Base-by-base conservation (phyloP, 1,140 invertebrate species). In the Gyrodactylus salaris region DNA sequence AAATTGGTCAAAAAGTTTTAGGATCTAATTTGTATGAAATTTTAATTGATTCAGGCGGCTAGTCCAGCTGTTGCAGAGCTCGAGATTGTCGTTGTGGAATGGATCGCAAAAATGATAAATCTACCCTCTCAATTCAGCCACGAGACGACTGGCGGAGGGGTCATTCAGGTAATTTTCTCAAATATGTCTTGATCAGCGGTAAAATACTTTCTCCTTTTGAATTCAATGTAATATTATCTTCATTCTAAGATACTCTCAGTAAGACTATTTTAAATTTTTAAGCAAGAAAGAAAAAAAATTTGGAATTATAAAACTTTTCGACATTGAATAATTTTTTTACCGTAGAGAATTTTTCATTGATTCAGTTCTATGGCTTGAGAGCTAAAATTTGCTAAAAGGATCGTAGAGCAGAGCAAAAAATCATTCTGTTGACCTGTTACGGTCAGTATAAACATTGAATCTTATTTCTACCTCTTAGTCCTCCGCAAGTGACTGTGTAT, bases 61-160 rank as follows among this genome's bases (percentile, higher is more conserved):
- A 92, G 90, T 83, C 93, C 94, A 0, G 91, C 92, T 0, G 94
- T 89, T 79, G 96, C 92, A 1, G 94, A 98, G 83, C 81, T 98
- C 73, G 94, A 98, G 83, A 92, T 89, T 0, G 89, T 97, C 75
- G 89, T 97, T 70, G 80, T 94, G 70, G 91, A 98, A 81, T 98
- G 93, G 94, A 84, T 97, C 76, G 82, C 78, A 34, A 82, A 85
- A 77, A 89, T 91, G 74, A 92, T 94, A 76, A 88, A 89, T 0
- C 80, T 95, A 24, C 91, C 91, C 0, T 0, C 0, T 2, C 22
- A 1, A 20, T 23, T 26, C 22, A 25, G 73, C 20, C 86, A 81
- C 76, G 85, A 88, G 77, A 86, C 85, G 27, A 90, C 89, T 78
- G 91, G 91, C 1, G 91, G 91, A 22, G 91, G 91, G 34, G 89